Evolutionary conservation across 2,797 vertebrate genomes (phyloP).

Genomic region (Peromyscus aztecus): DNA sequence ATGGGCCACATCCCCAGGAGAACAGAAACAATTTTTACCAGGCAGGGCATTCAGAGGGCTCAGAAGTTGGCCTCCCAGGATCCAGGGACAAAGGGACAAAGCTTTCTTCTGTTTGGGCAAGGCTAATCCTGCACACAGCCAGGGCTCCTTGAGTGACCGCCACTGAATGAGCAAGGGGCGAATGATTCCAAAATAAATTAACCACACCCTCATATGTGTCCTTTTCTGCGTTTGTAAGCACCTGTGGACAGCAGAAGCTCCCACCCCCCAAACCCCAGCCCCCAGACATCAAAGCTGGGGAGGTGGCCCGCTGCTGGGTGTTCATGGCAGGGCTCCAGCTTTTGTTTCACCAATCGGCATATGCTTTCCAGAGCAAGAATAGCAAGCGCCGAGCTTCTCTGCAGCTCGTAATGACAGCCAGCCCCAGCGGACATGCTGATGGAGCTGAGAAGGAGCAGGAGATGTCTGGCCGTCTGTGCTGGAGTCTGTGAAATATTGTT

Average conservation of each 20-base stretch:
- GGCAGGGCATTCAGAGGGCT: not conserved
- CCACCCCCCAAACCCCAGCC: not conserved
- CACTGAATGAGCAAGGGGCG: not conserved
- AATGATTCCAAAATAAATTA: not conserved
- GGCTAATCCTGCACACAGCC: not conserved
- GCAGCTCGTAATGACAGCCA: constrained; percentile 2
- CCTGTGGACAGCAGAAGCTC: not conserved
- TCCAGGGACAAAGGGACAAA: not conserved
- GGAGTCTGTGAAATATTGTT: constrained; percentile 75
- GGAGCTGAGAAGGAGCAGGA: constrained; percentile 51
- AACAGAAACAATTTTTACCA: not conserved
- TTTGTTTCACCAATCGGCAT: constrained; percentile 73
- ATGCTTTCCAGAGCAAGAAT: constrained; percentile 71
- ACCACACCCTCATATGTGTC: not conserved
- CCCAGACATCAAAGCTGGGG: not conserved
- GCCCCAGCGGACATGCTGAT: not conserved
- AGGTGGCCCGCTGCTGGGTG: constrained; percentile 67
- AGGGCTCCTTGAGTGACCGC: not conserved
- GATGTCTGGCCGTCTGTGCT: constrained; percentile 67
- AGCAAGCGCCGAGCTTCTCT: not conserved
- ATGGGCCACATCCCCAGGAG: not conserved
- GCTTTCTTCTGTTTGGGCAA: not conserved
- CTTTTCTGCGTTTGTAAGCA: constrained; percentile 16
- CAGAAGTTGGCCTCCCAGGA: not conserved
- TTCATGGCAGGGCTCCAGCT: constrained; percentile 68